These are phyloP conservation scores for Rhinella marina DNA, from an alignment of 2,797 vertebrate genomes.

Conservation along the genomic window DNA sequence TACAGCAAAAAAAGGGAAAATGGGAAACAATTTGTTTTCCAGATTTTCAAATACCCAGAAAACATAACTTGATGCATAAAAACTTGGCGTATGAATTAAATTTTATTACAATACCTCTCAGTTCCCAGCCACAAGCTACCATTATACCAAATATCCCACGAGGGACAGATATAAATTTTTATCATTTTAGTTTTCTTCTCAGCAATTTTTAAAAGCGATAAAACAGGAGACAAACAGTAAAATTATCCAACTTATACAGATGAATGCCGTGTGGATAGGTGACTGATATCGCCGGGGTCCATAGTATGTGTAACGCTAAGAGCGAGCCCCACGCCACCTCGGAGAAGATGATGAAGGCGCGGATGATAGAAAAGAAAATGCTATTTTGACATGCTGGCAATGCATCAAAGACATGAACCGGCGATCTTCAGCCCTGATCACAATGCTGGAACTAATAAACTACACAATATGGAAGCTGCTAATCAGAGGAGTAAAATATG, in stretches of 20 bases:
- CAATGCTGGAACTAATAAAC: slow-evolving; percentile 49
- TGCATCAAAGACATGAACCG: slow-evolving; percentile 39
- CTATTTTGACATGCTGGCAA: slow-evolving; percentile 40
- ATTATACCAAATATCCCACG: slow-evolving; percentile 46
- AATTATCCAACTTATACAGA: slow-evolving; percentile 52
- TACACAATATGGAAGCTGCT: slow-evolving; percentile 20
- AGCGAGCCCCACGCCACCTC: slow-evolving; percentile 31
- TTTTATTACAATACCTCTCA: slow-evolving; percentile 44
- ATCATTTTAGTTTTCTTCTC: slow-evolving; percentile 49
- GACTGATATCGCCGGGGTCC: slow-evolving; percentile 22
- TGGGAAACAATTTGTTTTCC: not conserved
- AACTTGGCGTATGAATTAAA: slow-evolving; percentile 37
- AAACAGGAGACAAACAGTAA: slow-evolving; percentile 27
- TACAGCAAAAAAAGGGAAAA: not conserved
- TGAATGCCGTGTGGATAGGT: slow-evolving; percentile 26
- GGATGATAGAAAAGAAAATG: slow-evolving; percentile 30
- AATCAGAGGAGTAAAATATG: slow-evolving; percentile 18
- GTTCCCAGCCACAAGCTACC: slow-evolving; percentile 46
- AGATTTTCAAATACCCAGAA: slow-evolving; percentile 15
- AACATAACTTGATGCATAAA: slow-evolving; percentile 38
- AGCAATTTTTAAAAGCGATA: slow-evolving; percentile 32
- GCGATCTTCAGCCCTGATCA: slow-evolving; percentile 36
- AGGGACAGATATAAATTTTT: slow-evolving; percentile 44
- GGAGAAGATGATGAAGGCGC: slow-evolving; percentile 33
- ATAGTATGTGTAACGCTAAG: slow-evolving; percentile 31